Evolutionary conservation across 2,888 invertebrate genomes (phyloP), one percentile per base, ranked within the genome.

Genomic region (Drosophila nigricruria): DNA sequence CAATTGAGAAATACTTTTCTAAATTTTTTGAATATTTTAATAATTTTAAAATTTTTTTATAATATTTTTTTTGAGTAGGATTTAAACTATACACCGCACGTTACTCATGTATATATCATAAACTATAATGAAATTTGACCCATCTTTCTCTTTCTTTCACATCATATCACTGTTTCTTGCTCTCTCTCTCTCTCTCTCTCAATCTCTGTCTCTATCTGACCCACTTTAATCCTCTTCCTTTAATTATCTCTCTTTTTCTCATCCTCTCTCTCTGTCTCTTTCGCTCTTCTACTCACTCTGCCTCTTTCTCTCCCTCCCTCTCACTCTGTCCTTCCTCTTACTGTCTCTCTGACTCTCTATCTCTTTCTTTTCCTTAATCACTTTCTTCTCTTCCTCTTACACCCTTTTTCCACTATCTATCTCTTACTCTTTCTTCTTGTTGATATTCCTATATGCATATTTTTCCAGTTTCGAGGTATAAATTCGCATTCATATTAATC

Each of bases 401-500:
- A 9, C 20, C 0, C 12, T 12, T 42, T 20, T 42, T 20, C 5
- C 5, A 43, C 32, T 49, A 8, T 27, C 47, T 23, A 20, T 30
- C 32, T 50, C 32, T 23, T 12, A 20, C 14, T 20, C 20, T 16
- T 3, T 32, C 42, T 42, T 14, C 1, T 10, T 25, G 25, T 34
- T 23, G n/a, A 16, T n/a, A 5, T 9, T 36, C 16, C 5, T 16
- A 10, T 34, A 36, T 23, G 14, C 14, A 32, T 6, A 30, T 5
- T 18, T 27, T 50, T 20, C 16, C 34, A 52, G 34, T 16, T 49
- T 5, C 47, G 27, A 43, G 6, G 23, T n/a, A 57, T 65, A 53
- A 65, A 65, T 78, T 56, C 45, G 42, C 16, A n/a, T 18, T 42
- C 2, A 5, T 32, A 16, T 27, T 69, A 74, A 61, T 61, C 75